Evolutionary conservation across 1,140 invertebrate species (phyloP), one percentile per base, ranked within the genome.

Genomic region (Leguminivora glycinivorella): DNA sequence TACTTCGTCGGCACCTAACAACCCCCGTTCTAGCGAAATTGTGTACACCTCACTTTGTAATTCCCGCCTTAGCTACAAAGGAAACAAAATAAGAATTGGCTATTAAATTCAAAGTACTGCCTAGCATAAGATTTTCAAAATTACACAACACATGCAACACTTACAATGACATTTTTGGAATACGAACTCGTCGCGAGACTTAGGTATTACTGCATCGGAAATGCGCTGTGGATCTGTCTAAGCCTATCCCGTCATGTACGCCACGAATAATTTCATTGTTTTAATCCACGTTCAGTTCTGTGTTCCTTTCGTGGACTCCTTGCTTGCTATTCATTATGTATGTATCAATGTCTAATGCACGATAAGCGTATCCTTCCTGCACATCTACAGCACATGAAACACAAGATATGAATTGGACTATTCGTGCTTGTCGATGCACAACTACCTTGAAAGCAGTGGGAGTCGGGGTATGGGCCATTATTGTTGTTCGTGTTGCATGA

Each of bases 401-500:
- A 83, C 76, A 73, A 84, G 83, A 77, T 77, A 82, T 82, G 83
- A 83, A 80, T 84, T 84, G 80, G 78, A 81, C 79, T 79, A 79
- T 82, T 81, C 74, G 89, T 89, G 88, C 88, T 86, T 88, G 84
- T 84, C 81, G 85, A 85, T 84, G 84, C 86, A 89, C 87, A 87
- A 78, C 56, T 74, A 80, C 75, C 88, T 77, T 83, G 81, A 76
- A 78, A 77, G 83, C 72, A 70, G 76, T 76, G 76, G 84, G 80
- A n/a, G 78, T 82, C 81, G 78, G 83, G 87, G 83, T 85, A 89
- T 89, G 85, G 78, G 87, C 88, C 87, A 88, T 90, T 74, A 75
- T 76, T 90, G 89, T 91, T 89, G 89, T 91, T 84, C 83, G 87
- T 91, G 85, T 86, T 91, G 89, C 88, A 91, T 91, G 89, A 84